A percentile compares a stretch with the other conserved stretches of the same genome.
Conservation (phyloP, 2,888 invertebrate species). For the Apodemia mormo region DNA sequence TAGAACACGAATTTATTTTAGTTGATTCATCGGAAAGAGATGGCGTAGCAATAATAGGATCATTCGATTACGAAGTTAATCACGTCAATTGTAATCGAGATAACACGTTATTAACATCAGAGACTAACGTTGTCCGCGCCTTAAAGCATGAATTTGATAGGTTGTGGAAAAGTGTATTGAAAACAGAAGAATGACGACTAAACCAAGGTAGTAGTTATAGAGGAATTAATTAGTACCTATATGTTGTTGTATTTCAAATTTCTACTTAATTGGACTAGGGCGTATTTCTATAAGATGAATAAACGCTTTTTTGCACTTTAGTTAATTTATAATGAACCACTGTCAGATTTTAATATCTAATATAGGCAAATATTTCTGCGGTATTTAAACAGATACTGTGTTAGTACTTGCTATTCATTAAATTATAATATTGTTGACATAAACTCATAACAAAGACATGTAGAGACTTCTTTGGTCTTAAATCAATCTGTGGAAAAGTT, state of each 20-base stretch:
- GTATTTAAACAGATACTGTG: neutral
- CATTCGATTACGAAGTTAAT: slow-evolving; percentile 51
- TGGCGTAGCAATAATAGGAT: slow-evolving; percentile 57
- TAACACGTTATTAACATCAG: slow-evolving; percentile 56
- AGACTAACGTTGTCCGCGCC: slow-evolving; percentile 44
- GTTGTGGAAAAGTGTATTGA: slow-evolving; percentile 46
- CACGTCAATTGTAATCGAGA: slow-evolving; percentile 52
- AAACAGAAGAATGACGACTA: slow-evolving; percentile 8
- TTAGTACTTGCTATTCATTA: neutral
- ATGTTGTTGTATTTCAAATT: neutral
- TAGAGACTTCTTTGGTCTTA: no score
- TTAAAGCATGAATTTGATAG: slow-evolving; percentile 58
- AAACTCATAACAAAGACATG: no score
- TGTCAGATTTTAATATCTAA: neutral
- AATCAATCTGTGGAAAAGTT: no score
- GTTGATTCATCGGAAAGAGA: slow-evolving; percentile 49
- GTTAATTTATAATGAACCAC: neutral
- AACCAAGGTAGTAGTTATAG: neutral
- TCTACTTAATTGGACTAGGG: neutral
- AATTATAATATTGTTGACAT: neutral
- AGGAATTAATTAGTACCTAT: no score
- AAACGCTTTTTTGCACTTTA: no score
- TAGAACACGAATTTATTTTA: slow-evolving; percentile 61
- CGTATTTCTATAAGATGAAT: no score
- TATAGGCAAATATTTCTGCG: neutral